Evolutionary conservation across 2,888 invertebrate species (phyloP).

Genomic region (Corbicula japonica): DNA sequence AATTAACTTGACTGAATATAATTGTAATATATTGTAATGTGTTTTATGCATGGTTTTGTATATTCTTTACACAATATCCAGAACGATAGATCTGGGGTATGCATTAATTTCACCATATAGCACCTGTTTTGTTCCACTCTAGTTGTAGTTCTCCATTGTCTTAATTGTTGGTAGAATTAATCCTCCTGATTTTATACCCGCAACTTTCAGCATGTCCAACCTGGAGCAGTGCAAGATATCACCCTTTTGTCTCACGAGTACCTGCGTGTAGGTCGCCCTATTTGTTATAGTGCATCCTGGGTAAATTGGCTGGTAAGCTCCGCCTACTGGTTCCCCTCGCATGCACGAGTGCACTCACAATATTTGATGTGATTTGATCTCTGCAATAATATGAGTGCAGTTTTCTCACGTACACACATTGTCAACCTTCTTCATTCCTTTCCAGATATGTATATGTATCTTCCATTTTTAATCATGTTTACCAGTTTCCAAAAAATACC

Average conservation of each 20-base stretch:
- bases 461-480: too few relatives aligned
- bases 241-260: conserved; percentile 52
- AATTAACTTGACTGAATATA: too few relatives aligned
- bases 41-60: conserved; percentile 23
- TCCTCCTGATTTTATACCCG: conserved; percentile 2
- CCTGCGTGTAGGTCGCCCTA: conserved; percentile 59
- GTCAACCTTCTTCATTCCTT: conserved; percentile 8
- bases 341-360: conserved; percentile 25
- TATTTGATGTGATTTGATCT: too few relatives aligned
- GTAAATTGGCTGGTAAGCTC: conserved; percentile 67
- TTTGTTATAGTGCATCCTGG: conserved; percentile 63
- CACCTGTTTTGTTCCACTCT: conserved; percentile 19
- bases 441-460: too few relatives aligned
- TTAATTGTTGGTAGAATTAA: conserved; percentile 25
- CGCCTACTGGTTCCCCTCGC: conserved; percentile 1
- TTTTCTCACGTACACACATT: not conserved
- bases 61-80: conserved; percentile 27
- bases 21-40: too few relatives aligned
- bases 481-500: too few relatives aligned
- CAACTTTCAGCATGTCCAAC: conserved; percentile 56
- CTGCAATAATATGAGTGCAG: conserved; percentile 5
- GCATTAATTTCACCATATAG: conserved; percentile 21
- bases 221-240: conserved; percentile 52
- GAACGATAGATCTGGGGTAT: conserved; percentile 34
- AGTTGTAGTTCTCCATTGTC: not conserved